A percentile compares a stretch with the other conserved stretches of the same genome.
Conservation (phyloP, 2,797 vertebrate species). For the Meda fulgida region DNA sequence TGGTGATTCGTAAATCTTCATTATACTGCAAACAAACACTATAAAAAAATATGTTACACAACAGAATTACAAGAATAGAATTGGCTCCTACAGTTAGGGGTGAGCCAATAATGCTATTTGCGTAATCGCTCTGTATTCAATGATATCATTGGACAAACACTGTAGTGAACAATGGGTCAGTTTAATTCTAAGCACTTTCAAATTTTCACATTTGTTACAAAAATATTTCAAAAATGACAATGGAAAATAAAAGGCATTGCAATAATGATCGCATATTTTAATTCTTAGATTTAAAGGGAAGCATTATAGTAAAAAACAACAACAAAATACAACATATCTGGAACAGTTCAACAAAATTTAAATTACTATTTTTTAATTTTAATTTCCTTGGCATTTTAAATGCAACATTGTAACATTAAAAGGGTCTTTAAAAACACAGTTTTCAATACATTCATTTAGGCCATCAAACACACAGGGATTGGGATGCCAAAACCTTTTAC, state of each 20-base stretch:
- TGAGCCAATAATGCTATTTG: neutral
- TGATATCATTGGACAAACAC: neutral
- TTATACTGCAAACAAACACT: neutral
- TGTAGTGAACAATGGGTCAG: constrained; percentile 19
- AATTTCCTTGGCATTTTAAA: constrained; percentile 41
- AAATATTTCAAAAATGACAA: constrained; percentile 43
- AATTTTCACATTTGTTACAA: constrained; percentile 46
- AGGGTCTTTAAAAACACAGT: constrained; percentile 3
- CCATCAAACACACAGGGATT: constrained; percentile 18
- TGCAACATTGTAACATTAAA: constrained; percentile 44
- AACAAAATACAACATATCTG: neutral
- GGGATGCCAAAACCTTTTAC: constrained; percentile 23
- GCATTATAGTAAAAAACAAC: neutral
- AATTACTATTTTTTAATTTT: neutral
- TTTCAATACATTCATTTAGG: constrained; percentile 48
- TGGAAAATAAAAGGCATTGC: constrained; percentile 25
- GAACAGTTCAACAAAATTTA: neutral
- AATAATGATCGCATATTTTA: constrained; percentile 12
- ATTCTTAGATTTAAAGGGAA: constrained; percentile 2
- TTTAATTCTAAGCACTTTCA: constrained; percentile 44
- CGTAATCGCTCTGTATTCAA: neutral
- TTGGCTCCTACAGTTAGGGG: neutral
- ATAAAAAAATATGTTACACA: neutral
- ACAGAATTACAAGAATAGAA: neutral
- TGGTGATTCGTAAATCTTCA: neutral